Evolutionary conservation across 2,888 invertebrate species (phyloP).

Genomic region (Autographa pulchrina): DNA sequence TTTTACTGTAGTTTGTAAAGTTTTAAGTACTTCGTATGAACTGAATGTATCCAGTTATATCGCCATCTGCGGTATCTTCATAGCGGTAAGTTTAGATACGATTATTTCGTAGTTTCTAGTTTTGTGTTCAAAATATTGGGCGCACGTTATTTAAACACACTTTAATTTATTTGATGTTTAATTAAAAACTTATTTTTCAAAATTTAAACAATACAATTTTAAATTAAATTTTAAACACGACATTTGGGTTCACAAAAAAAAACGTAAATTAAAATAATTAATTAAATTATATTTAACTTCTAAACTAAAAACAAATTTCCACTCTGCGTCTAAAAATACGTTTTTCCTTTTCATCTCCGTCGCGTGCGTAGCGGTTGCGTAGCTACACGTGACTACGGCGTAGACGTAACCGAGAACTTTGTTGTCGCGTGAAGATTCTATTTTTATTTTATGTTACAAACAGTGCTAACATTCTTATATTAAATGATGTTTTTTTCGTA

Average conservation of each 20-base stretch:
- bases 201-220: too few relatives aligned
- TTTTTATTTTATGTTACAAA: too few relatives aligned
- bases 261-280: not conserved
- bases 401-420: conserved; percentile 23
- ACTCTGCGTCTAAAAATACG: not conserved
- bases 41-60: conserved; percentile 50
- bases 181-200: too few relatives aligned
- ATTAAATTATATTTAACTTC: not conserved
- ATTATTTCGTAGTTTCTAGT: conserved; percentile 30
- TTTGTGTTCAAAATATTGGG: conserved; percentile 3
- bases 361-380: conserved; percentile 28
- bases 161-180: not conserved
- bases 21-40: conserved; percentile 56
- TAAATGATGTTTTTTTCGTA: too few relatives aligned
- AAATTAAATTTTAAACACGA: not conserved
- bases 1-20: conserved; percentile 60
- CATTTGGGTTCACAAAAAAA: not conserved
- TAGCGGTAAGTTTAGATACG: conserved; percentile 55
- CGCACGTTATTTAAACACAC: not conserved
- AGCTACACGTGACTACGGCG: conserved; percentile 50
- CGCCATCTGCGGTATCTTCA: conserved; percentile 46
- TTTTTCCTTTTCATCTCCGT: conserved; percentile 5
- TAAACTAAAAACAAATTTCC: not conserved
- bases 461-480: too few relatives aligned
- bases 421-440: not conserved